Conservation (phyloP, 2,888 invertebrate genomes). For the Nephrotoma flavescens region DNA sequence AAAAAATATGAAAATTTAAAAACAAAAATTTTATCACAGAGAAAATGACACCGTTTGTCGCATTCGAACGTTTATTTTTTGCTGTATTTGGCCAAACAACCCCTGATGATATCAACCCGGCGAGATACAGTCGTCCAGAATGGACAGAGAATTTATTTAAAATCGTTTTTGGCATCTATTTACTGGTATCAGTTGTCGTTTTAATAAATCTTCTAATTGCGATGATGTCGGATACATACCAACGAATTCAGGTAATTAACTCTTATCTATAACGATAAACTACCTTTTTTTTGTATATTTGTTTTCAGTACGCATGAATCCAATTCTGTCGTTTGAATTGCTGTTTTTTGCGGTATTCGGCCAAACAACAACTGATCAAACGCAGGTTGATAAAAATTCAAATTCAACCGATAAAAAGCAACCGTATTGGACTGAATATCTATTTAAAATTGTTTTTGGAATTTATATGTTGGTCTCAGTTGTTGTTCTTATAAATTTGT, state of each 20-base stretch:
- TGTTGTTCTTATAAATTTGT: constrained; percentile 95
- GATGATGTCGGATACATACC: constrained; percentile 99
- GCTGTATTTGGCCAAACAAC: constrained; percentile 92
- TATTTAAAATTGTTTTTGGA: constrained; percentile 79
- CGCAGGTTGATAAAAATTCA: constrained; percentile 50
- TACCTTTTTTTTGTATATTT: constrained; percentile 9
- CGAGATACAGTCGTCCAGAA: constrained; percentile 50
- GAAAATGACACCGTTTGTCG: constrained; percentile 76
- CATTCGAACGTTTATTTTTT: constrained; percentile 96
- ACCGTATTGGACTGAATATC: constrained; percentile 69
- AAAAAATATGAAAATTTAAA: background rate
- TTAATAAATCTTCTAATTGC: constrained; percentile 98
- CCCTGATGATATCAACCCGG: constrained; percentile 67
- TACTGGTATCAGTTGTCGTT: constrained; percentile 96
- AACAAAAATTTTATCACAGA: constrained; percentile 51
- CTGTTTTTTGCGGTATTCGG: constrained; percentile 99
- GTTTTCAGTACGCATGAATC: constrained; percentile 75
- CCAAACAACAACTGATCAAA: constrained; percentile 69
- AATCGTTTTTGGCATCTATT: constrained; percentile 90
- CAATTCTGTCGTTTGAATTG: constrained; percentile 87
- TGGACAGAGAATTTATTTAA: constrained; percentile 82
- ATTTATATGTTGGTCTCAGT: constrained; percentile 98
- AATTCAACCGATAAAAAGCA: constrained; percentile 39
- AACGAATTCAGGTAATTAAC: constrained; percentile 86
- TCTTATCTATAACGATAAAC: constrained; percentile 15